Base-by-base conservation (phyloP, 1,140 invertebrate genomes). In the Eciton burchellii region DNA sequence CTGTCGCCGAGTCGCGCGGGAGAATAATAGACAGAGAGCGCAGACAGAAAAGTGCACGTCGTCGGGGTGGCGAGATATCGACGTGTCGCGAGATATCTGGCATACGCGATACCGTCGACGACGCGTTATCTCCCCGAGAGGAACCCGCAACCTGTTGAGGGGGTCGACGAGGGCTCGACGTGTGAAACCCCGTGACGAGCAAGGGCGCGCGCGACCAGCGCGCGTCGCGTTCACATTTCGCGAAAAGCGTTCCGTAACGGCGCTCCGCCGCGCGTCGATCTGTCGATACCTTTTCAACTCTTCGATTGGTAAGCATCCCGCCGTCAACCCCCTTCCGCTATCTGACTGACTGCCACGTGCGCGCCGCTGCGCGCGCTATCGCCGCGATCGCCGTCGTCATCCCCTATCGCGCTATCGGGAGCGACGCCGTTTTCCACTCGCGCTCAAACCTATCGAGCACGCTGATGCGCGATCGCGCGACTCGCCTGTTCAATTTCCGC, bases 121-220 rank as follows among this genome's bases (percentile, higher is more conserved):
- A 70, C 73, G 73, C 81, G 79, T 85, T 87, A 85, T 87, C 85
- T 82, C 81, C 49, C 26, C 57, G 52, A 47, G 62, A 86, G 84
- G 35, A 84, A 88, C 73, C 88, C 88, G 86, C 89, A 87, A 90
- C 89, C 89, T 90, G 89, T 90, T 90, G 89, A 90, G 59, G 84
- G 35, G 66, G n/a, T 68, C 41, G 59, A 74, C 19, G 21, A 79
- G 35, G 52, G 26, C 57, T 59, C 45, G 71, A 70, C 54, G 47
- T 45, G 60, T 52, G 21, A 21, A 52, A 73, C 35, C 47, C 79
- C 59, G 11, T 35, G 70, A 35, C 47, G 73, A 70, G 86, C 77
- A 84, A 63, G 83, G 76, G 70, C 83, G 56, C 19, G 83, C 56
- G 71, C 85, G 86, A 88, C 87, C 83, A 71, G 57, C 79, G 56